Base-by-base conservation (phyloP, 1,140 invertebrate genomes). In the Catajapyx aquilonaris region DNA sequence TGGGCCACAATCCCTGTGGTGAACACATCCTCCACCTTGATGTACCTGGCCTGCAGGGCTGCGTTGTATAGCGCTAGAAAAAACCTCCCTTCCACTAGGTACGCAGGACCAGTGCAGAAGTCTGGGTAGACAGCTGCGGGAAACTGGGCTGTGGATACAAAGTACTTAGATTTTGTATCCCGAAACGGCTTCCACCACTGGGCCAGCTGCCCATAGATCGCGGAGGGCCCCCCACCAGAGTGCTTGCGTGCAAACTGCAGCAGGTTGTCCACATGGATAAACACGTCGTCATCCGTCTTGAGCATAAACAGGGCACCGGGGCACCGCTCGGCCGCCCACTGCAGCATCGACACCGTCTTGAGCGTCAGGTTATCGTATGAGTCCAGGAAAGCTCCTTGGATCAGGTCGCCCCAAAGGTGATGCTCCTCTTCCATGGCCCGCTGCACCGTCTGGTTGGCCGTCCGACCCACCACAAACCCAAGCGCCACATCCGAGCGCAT, bases 261-360 rank as follows among this genome's bases (percentile, higher is more conserved):
- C 30, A 87, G 56, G 25, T 72, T 68, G 31, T 72, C 73, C 41
- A 87, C 67, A 56, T 87, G 86, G 30, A 88, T 81, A 49, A 87
- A 86, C 81, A 87, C 85, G 54, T 88, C 83, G 53, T 88, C 83
- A 50, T 88, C 83, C 0, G 80, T 85, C 60, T 90, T 87, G 20
- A 88, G 60, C 34, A 87, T 54, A 46, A 73, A 83, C 41, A 64
- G 66, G 20, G 70, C 74, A 37, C 66, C 64, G 10, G 73, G 66
- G 52, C 83, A 90, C 49, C 81, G 77, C 35, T 64, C 71, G 48
- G 76, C 70, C 0, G 74, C 66, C 83, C 81, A 85, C 52, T 87
- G 81, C 32, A 87, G 54, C 50, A 77, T 76, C 7, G 81, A 81
- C 20, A 87, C 69, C 4, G 78, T 83, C 59, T 87, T 87, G 1